Percentiles rank a stretch among this genome's conserved stretches.
phyloP scores from a whole-genome alignment of 2,113 vertebrate species.

The Progne subis region DNA sequence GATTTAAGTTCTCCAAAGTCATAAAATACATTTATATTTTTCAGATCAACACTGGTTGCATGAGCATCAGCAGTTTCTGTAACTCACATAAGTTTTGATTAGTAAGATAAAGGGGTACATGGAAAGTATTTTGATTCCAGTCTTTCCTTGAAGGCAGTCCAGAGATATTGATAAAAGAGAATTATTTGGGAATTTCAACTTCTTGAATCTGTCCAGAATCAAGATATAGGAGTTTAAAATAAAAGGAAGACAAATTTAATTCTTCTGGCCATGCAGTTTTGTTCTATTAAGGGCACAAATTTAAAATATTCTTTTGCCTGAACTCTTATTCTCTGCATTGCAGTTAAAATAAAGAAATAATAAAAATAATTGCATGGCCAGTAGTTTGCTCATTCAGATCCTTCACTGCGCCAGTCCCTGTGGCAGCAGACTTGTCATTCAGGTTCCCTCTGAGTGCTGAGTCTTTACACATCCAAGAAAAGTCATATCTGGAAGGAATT shows the following conservation, averaged over 20 bases:
- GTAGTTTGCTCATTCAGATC: not conserved
- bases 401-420: not conserved
- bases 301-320: not conserved
- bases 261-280: not conserved
- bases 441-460: not conserved
- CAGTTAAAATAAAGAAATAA: not conserved
- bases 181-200: not conserved
- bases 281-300: not conserved
- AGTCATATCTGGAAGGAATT: not conserved
- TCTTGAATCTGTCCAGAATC: not conserved
- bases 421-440: not conserved
- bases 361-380: not conserved
- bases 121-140: not conserved
- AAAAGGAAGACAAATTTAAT: not conserved
- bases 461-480: not conserved
- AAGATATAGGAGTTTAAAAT: not conserved
- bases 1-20: not conserved
- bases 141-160: not conserved
- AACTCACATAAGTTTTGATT: not conserved
- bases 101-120: not conserved
- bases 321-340: not conserved
- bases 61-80: not conserved
- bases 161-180: not conserved
- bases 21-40: not conserved
- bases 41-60: not conserved